These are phyloP conservation scores for Caerostris extrusa DNA, from an alignment of 1,140 invertebrate genomes.

Conservation along the genomic window DNA sequence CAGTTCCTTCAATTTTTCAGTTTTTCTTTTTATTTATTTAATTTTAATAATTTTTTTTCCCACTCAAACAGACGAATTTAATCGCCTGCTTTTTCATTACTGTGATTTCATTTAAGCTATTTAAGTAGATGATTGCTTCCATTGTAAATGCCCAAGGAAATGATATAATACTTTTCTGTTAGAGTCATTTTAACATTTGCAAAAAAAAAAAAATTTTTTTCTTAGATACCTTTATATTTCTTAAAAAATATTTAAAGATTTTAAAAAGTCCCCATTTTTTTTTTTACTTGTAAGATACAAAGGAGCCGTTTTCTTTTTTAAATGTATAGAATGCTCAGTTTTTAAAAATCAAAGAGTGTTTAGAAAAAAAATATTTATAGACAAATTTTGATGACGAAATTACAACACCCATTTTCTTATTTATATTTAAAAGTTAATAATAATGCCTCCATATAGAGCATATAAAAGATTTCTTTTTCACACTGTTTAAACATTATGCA, in stretches of 20 bases:
- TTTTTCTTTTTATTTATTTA: neutral
- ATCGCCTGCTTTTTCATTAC: constrained; percentile 32
- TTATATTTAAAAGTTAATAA: neutral
- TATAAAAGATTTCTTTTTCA: neutral
- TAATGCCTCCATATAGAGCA: neutral
- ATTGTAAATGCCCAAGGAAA: neutral
- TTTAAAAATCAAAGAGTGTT: constrained; percentile 41
- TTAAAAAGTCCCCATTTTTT: constrained; percentile 25
- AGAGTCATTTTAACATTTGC: neutral
- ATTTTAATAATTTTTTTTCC: neutral
- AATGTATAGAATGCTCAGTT: constrained; percentile 34
- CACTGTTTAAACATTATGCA: neutral
- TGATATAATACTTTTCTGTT: constrained; percentile 9
- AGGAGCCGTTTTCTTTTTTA: constrained; percentile 12
- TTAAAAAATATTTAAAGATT: constrained; percentile 3
- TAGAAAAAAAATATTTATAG: too few relatives aligned
- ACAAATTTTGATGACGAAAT: neutral
- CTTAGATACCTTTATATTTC: constrained; percentile 18
- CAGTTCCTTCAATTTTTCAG: neutral
- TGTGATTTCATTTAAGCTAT: constrained; percentile 56
- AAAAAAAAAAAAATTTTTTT: constrained; percentile 25
- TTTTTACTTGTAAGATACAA: neutral
- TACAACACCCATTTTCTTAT: constrained; percentile 2
- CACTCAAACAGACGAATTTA: constrained; percentile 67
- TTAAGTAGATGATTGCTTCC: constrained; percentile 51